phyloP scores from a whole-genome alignment of 1,140 invertebrate species.

The Propsilocerus akamusi region DNA sequence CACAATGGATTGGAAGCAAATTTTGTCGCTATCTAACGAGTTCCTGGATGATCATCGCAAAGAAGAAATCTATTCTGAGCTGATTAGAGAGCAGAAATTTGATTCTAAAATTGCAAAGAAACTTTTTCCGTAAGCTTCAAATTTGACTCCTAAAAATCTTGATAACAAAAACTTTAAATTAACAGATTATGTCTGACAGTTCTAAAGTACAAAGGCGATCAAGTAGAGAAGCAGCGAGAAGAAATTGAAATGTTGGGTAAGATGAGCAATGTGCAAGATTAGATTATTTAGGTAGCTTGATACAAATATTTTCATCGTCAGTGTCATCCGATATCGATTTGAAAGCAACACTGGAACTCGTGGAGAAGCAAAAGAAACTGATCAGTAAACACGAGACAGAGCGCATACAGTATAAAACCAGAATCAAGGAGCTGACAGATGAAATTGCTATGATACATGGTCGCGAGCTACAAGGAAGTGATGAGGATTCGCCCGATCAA shows the following conservation, averaged over 20 bases:
- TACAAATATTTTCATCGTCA: no score
- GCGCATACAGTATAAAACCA: background rate
- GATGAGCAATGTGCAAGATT: no score
- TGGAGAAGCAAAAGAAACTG: background rate
- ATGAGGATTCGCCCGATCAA: conserved; percentile 18
- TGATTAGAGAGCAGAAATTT: background rate
- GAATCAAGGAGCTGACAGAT: conserved; percentile 4
- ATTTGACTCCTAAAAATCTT: background rate
- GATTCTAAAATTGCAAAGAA: conserved; percentile 3
- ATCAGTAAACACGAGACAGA: background rate
- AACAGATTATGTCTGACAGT: background rate
- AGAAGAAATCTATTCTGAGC: background rate
- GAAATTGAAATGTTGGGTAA: conserved; percentile 1
- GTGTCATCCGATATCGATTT: background rate
- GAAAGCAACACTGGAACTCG: background rate
- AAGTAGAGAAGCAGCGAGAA: background rate
- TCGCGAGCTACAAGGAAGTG: background rate
- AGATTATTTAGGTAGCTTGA: no score
- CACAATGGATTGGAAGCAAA: conserved; percentile 6
- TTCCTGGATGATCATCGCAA: background rate
- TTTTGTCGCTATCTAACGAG: background rate
- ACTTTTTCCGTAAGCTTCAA: background rate
- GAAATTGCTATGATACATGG: background rate
- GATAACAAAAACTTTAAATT: background rate
- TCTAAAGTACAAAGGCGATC: conserved; percentile 3